These are phyloP conservation scores for Pachydiplax longipennis DNA, from an alignment of 2,888 invertebrate genomes.

Conservation along the genomic window DNA sequence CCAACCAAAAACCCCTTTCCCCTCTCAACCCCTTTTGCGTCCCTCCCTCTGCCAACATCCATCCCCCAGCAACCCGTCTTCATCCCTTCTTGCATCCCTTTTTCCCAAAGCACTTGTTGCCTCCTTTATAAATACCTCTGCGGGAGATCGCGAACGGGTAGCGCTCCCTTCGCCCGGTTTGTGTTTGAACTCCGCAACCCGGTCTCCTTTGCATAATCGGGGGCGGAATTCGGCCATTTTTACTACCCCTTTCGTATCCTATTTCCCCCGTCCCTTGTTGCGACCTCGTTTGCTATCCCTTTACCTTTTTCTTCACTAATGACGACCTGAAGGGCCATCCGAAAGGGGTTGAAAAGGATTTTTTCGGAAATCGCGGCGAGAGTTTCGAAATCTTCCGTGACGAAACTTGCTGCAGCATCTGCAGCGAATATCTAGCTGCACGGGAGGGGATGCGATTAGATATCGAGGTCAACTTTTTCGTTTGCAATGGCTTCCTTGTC, in stretches of 20 bases:
- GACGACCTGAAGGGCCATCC: neutral
- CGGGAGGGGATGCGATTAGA: neutral
- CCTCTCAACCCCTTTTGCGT: constrained; percentile 10
- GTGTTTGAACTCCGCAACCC: neutral
- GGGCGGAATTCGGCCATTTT: neutral
- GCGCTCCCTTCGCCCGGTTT: neutral
- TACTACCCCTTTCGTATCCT: neutral
- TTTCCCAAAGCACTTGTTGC: neutral
- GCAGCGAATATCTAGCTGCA: neutral
- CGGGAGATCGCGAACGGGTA: neutral
- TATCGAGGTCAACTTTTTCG: neutral
- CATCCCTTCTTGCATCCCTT: neutral
- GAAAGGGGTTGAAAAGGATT: neutral
- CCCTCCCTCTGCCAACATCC: neutral
- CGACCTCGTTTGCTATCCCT: neutral
- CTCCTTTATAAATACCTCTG: neutral
- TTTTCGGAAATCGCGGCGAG: neutral
- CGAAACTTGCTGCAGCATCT: neutral
- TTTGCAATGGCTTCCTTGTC: neutral
- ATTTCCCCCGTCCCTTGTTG: neutral
- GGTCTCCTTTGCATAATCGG: neutral
- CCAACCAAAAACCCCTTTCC: neutral
- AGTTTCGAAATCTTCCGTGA: neutral
- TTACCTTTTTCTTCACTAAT: neutral
- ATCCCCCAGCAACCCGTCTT: neutral